These are phyloP conservation scores for Spondyliosoma cantharus DNA, from an alignment of 2,797 vertebrate genomes.

Conservation along the genomic window DNA sequence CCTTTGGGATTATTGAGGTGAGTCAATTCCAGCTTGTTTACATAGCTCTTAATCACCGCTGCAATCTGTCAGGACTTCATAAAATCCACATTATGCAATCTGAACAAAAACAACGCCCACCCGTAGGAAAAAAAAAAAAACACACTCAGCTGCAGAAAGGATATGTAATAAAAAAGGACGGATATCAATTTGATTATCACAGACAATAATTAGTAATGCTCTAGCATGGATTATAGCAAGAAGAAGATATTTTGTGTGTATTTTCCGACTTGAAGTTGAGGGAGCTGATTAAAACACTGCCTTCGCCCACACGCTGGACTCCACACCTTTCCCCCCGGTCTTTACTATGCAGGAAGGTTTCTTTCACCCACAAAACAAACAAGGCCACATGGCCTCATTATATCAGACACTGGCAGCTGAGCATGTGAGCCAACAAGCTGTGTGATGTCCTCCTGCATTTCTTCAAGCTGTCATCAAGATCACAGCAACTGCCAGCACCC, in stretches of 20 bases:
- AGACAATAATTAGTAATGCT: background rate
- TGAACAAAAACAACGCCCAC: slow-evolving; percentile 2
- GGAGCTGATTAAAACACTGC: background rate
- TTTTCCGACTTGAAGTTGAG: background rate
- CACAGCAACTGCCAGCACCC: slow-evolving; percentile 18
- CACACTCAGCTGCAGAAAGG: background rate
- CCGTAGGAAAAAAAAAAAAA: background rate
- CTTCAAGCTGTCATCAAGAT: slow-evolving; percentile 30
- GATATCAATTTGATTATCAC: background rate
- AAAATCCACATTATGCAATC: slow-evolving; percentile 31
- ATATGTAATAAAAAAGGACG: background rate
- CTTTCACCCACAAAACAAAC: slow-evolving; percentile 4
- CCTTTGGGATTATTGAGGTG: slow-evolving; percentile 18
- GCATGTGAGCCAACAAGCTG: slow-evolving; percentile 6
- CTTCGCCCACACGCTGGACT: background rate
- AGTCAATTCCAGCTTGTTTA: slow-evolving; percentile 36
- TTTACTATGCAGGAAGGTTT: background rate
- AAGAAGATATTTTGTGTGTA: background rate
- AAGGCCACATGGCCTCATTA: slow-evolving; percentile 26
- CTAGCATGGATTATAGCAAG: background rate
- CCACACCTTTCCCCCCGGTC: background rate
- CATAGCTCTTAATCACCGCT: slow-evolving; percentile 17
- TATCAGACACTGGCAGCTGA: background rate
- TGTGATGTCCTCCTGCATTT: slow-evolving; percentile 22
- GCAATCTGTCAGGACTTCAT: slow-evolving; percentile 24